phyloP scores from a whole-genome alignment of 2,797 vertebrate species.

The Salmo trutta region DNA sequence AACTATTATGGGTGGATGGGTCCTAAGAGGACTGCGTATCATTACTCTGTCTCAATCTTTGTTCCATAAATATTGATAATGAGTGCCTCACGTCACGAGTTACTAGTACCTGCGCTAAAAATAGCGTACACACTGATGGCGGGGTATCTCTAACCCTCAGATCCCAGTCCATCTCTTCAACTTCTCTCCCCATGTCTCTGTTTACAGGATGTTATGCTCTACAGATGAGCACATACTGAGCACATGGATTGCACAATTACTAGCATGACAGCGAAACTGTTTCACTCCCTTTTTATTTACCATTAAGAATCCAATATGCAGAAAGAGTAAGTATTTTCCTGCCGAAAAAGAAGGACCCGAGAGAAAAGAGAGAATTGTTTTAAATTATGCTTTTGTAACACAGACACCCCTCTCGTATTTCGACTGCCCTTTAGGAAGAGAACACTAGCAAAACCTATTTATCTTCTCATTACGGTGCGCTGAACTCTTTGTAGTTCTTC shows the following conservation, averaged over 20 bases:
- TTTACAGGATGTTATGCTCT: constrained; percentile 65
- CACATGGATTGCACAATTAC: constrained; percentile 26
- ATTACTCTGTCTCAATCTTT: constrained; percentile 78
- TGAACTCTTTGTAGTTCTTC: not conserved
- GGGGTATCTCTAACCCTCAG: constrained; percentile 68
- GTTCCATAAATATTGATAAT: constrained; percentile 83
- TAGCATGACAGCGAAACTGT: not conserved
- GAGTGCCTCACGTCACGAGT: constrained; percentile 74
- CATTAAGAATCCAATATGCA: not conserved
- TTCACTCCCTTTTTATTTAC: constrained; percentile 6
- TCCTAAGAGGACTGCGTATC: constrained; percentile 66
- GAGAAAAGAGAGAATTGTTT: not conserved
- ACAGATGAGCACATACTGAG: constrained; percentile 54
- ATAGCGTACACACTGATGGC: constrained; percentile 67
- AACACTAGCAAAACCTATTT: not conserved
- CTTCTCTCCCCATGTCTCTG: constrained; percentile 37
- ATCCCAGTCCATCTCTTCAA: constrained; percentile 45
- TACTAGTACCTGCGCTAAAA: constrained; percentile 80
- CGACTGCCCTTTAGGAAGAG: not conserved
- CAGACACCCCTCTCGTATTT: not conserved
- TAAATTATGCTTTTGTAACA: not conserved
- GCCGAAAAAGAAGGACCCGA: not conserved
- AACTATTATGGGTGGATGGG: constrained; percentile 75
- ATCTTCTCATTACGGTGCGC: not conserved
- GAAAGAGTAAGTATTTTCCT: not conserved